Conservation (phyloP, 2,797 vertebrate genomes). For the Micromesistius poutassou region DNA sequence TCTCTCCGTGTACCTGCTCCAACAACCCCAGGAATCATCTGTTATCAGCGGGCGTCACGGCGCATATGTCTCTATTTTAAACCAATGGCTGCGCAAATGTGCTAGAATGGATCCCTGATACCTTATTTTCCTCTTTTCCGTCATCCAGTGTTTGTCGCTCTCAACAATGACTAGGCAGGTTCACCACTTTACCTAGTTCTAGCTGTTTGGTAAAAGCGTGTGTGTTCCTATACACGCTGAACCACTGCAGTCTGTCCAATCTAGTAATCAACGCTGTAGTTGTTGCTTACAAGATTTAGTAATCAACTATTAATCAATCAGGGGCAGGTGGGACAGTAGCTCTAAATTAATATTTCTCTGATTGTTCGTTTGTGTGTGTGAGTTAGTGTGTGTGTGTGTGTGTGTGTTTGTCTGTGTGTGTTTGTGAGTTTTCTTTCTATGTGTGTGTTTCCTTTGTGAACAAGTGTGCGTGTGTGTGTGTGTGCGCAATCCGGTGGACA, state of each 20-base stretch:
- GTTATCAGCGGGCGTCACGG: background rate
- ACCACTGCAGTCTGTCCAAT: no score
- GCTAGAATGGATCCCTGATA: background rate
- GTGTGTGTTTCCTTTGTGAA: slow-evolving; percentile 6
- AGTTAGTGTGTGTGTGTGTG: background rate
- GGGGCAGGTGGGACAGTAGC: background rate
- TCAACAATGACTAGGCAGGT: background rate
- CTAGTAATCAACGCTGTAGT: background rate
- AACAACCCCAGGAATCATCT: background rate
- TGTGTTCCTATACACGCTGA: background rate
- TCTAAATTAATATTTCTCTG: background rate
- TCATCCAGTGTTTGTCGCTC: background rate
- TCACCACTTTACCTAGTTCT: background rate
- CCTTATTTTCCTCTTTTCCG: background rate
- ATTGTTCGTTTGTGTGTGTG: background rate
- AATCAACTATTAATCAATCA: background rate
- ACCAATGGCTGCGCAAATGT: background rate
- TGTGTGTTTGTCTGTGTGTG: background rate
- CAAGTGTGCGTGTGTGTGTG: background rate
- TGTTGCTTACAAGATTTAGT: no score
- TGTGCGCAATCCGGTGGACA: slow-evolving; percentile 32
- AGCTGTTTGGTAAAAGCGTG: background rate
- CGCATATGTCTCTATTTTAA: background rate
- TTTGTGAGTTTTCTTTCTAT: slow-evolving; percentile 13
- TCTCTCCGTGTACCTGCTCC: background rate